Evolutionary conservation across 2,797 vertebrate genomes (phyloP).

Genomic region (Clarias fuscus): DNA sequence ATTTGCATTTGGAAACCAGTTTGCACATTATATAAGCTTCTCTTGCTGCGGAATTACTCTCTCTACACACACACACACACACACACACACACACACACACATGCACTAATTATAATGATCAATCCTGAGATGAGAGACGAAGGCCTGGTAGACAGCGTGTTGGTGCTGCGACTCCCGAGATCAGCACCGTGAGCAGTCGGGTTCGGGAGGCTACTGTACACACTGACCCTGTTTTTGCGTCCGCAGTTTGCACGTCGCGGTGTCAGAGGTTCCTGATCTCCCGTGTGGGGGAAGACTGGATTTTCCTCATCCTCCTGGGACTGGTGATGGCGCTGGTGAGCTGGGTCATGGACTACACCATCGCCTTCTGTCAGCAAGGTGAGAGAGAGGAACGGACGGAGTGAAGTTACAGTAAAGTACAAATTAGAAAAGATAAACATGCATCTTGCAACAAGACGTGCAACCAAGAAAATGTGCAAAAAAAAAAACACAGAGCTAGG

Average conservation of each 20-base stretch:
- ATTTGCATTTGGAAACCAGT: not conserved
- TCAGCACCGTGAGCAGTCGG: not conserved
- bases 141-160: not conserved
- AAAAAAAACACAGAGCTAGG: too few species aligned
- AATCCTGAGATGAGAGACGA: not conserved
- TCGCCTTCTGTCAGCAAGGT: constrained; percentile 96
- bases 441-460: too few species aligned
- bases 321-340: constrained; percentile 96
- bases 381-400: constrained; percentile 56
- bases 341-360: constrained; percentile 98
- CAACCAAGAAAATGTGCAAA: too few species aligned
- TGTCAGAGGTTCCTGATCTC: constrained; percentile 93
- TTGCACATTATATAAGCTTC: not conserved
- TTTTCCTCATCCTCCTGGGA: constrained; percentile 95
- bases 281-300: constrained; percentile 96
- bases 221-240: not conserved
- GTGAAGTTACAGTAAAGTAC: too few species aligned
- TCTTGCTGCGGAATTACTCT: too few species aligned
- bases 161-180: not conserved
- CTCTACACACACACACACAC: not conserved
- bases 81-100: not conserved
- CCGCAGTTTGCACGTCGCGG: constrained; percentile 83
- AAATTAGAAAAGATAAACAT: too few species aligned
- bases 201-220: not conserved
- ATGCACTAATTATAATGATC: not conserved